Conservation (phyloP, 2,113 vertebrate genomes). For the Halcyon malimbica region DNA sequence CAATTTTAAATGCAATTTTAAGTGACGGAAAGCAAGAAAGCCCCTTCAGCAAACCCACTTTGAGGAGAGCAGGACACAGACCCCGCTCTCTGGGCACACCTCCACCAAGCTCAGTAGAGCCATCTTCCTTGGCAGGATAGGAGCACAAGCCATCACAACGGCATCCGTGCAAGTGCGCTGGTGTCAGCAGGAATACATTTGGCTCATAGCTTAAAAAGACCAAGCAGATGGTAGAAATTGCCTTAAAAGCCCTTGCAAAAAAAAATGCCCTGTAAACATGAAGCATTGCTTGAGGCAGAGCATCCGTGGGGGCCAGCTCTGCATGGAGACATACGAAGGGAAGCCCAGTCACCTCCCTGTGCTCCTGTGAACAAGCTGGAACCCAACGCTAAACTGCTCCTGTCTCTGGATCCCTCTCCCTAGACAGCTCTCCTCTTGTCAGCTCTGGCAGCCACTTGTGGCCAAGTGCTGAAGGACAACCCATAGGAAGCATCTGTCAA, state of each 20-base stretch:
- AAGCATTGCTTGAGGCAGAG: not conserved
- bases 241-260: not conserved
- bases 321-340: accelerated
- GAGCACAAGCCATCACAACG: not conserved
- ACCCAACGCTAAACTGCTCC: accelerated
- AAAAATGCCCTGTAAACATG: not conserved
- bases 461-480: not conserved
- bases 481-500: not conserved
- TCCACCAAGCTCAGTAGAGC: accelerated
- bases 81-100: accelerated
- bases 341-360: not conserved
- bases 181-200: not conserved
- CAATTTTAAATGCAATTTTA: not conserved
- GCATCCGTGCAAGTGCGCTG: accelerated
- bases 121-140: not conserved
- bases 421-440: not conserved
- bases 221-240: not conserved
- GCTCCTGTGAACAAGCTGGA: not conserved
- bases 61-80: not conserved
- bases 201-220: not conserved
- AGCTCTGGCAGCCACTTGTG: not conserved
- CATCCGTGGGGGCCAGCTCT: not conserved
- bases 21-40: not conserved
- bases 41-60: not conserved
- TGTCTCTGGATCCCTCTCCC: not conserved